A percentile compares a stretch with the other conserved stretches of the same genome.
Evolutionary conservation across 2,113 vertebrate genomes (phyloP).

Genomic region (Mionectes macconnelli): DNA sequence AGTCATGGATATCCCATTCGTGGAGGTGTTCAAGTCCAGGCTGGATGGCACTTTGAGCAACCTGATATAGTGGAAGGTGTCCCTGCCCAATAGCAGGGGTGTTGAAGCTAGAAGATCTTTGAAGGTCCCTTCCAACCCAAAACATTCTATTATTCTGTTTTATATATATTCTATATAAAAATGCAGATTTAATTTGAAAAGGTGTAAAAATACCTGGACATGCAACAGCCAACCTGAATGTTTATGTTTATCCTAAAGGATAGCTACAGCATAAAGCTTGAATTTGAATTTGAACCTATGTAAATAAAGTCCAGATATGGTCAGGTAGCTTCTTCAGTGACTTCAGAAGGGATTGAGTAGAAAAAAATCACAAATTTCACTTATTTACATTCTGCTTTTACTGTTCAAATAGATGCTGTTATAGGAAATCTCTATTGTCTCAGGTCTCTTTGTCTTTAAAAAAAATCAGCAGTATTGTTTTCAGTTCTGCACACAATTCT

Average conservation of each 20-base stretch:
- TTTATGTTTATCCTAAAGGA: background rate
- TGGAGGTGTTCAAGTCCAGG: background rate
- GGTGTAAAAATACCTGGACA: background rate
- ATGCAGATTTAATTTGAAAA: background rate
- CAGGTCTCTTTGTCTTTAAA: background rate
- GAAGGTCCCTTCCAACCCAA: background rate
- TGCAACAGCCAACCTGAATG: background rate
- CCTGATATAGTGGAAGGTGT: background rate
- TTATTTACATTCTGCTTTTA: background rate
- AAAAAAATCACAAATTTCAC: background rate
- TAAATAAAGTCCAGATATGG: background rate
- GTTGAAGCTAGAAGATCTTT: background rate
- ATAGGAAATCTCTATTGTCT: background rate
- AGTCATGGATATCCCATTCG: background rate
- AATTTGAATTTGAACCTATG: background rate
- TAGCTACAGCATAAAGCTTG: background rate
- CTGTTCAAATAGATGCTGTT: background rate
- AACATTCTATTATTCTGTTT: background rate
- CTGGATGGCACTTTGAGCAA: background rate
- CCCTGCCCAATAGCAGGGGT: background rate
- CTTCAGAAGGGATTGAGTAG: background rate
- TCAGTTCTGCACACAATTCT: background rate
- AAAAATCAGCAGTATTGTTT: background rate
- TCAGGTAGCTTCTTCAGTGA: background rate
- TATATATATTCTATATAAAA: background rate